Conservation (phyloP, 2,888 invertebrate species). For the Epinotia brunnichana region DNA sequence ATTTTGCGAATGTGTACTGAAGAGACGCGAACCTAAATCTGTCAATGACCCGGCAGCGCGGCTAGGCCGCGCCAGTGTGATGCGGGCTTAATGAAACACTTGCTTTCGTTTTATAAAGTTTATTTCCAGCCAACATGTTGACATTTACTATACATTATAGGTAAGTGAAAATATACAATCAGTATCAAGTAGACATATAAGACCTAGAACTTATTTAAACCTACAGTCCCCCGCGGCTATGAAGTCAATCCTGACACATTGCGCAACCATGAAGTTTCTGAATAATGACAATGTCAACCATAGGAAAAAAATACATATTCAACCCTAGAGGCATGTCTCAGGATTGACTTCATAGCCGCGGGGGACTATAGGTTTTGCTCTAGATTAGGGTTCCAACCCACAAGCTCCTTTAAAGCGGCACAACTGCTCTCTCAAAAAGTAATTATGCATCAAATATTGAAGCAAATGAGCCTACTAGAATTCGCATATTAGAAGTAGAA, state of each 20-base stretch:
- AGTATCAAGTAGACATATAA: not conserved
- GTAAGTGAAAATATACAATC: constrained; percentile 30
- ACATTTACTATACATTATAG: constrained; percentile 30
- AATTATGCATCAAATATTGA: not conserved
- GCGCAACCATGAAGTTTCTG: no score
- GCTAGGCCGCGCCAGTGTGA: not conserved
- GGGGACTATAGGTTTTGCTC: no score
- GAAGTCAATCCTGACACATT: no score
- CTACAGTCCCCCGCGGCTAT: no score
- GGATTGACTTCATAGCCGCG: no score
- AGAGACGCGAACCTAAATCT: no score
- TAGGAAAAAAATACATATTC: no score
- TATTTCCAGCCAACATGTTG: constrained; percentile 42
- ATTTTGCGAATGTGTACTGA: no score
- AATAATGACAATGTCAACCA: no score
- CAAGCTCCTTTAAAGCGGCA: not conserved
- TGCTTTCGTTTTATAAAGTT: constrained; percentile 17
- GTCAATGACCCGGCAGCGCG: no score
- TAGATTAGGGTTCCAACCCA: not conserved
- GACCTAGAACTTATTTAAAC: not conserved
- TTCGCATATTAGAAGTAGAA: no score
- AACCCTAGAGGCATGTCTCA: no score
- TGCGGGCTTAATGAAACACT: not conserved
- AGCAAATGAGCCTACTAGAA: not conserved
- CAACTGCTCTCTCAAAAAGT: not conserved